Evolutionary conservation across 2,797 vertebrate species (phyloP), one percentile per base, ranked within the genome.

Genomic region (Phoxinus dragarum): DNA sequence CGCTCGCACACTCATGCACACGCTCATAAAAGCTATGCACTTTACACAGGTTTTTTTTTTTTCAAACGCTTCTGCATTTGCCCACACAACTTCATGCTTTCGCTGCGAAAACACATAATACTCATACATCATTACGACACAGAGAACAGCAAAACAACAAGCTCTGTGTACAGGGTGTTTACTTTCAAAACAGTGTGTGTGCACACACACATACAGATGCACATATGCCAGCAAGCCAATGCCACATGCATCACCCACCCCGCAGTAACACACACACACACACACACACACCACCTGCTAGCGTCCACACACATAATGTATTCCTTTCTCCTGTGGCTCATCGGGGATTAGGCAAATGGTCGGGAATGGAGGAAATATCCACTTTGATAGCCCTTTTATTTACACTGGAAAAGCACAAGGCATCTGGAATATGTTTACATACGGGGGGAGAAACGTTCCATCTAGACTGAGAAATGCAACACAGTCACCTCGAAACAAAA

Each of bases 261-360:
- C 21, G 78, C 79, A 72, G 47, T 52, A 64, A 75, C 61, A 75
- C 69, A 75, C 27, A 56, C 54, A 47, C 10, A 77, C 38, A 82
- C 64, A 76, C 11, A 77, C 40, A 82, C 66, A 59, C 80, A 89
- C 93, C 94, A 95, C 94, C 95, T 96, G 94, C 94, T 94, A 93
- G 92, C 93, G 85, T 92, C 90, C 90, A 93, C 91, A 90, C 93
- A 92, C 91, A 89, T 91, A 93, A 93, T 93, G 89, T 93, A 93
- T 93, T 93, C 91, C 90, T 93, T 91, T 95, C 91, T 93, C 94
- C 92, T 91, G 92, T 92, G 93, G 94, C 94, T 95, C 93, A 94
- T 94, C 93, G 90, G 93, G 93, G 95, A 95, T 95, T 95, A 96
- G 93, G 95, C 94, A 95, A 95, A 96, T 96, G 94, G 94, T 92